These are phyloP conservation scores for Hypanus sabinus DNA, from an alignment of 2,113 vertebrate genomes.

Conservation along the genomic window DNA sequence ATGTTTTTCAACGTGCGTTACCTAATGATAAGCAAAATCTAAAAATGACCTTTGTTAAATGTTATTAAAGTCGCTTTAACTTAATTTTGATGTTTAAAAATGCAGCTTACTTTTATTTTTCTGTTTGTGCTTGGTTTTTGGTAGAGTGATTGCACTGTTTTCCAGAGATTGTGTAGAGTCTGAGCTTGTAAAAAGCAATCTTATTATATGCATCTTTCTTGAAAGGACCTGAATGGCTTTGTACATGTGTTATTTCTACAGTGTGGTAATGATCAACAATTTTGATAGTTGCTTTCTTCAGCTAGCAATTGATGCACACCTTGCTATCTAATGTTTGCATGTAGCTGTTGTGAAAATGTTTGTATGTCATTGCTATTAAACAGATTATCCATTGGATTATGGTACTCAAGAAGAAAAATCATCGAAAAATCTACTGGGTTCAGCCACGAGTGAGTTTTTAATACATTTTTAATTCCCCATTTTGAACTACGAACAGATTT, in stretches of 20 bases:
- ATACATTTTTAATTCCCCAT: background rate
- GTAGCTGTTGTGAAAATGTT: slow-evolving; percentile 35
- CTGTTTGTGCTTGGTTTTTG: slow-evolving; percentile 19
- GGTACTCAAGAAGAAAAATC: slow-evolving; percentile 81
- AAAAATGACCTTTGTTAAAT: background rate
- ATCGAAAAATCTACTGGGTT: slow-evolving; percentile 90
- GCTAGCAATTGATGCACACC: background rate
- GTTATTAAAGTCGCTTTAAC: background rate
- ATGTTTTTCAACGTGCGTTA: background rate
- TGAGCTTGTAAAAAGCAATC: background rate
- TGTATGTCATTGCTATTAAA: slow-evolving; percentile 42
- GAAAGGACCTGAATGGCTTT: background rate
- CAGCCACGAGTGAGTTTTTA: slow-evolving; percentile 82
- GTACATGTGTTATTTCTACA: background rate
- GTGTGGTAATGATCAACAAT: background rate
- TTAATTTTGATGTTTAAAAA: background rate
- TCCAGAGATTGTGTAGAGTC: background rate
- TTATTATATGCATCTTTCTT: background rate
- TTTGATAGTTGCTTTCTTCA: background rate
- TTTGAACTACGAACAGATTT: background rate
- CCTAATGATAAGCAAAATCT: background rate
- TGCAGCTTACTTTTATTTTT: background rate
- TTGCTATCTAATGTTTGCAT: slow-evolving; percentile 39
- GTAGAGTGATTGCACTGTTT: background rate
- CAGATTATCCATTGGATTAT: slow-evolving; percentile 87